phyloP scores from a whole-genome alignment of 30 jellyfish, hydroid and myxozoan species.

The Chironex yamaguchii region DNA sequence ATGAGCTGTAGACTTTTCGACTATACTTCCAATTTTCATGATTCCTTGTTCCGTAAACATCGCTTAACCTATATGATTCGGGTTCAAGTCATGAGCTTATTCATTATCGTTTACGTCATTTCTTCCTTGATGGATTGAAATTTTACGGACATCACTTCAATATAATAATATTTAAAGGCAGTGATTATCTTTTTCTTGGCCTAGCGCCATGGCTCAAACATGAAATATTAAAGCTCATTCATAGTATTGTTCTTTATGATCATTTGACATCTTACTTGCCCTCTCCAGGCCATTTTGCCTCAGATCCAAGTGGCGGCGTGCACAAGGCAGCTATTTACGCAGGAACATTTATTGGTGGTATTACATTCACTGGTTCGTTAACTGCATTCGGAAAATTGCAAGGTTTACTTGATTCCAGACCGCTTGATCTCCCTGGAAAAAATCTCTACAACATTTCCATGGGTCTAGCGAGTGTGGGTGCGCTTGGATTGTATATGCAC shows the following conservation, averaged over 20 bases:
- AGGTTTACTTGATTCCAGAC: conserved; percentile 86
- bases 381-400: conserved; percentile 97
- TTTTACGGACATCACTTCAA: no score
- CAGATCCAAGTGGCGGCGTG: conserved; percentile 92
- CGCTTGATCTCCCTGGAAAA: conserved; percentile 91
- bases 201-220: no score
- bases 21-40: no score
- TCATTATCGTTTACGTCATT: no score
- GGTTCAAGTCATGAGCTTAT: no score
- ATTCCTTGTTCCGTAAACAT: no score
- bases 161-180: no score
- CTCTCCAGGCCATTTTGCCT: conserved; percentile 76
- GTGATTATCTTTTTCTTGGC: no score
- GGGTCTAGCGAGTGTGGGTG: conserved; percentile 92
- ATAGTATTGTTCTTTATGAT: neutral
- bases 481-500: conserved; percentile 88
- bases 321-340: conserved; percentile 95
- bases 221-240: no score
- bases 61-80: no score
- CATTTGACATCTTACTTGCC: neutral
- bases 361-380: conserved; percentile 94
- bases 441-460: conserved; percentile 84
- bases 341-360: conserved; percentile 96
- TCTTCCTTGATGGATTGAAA: no score
- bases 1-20: no score